These are phyloP conservation scores for Drosophila kambysellisi DNA, from an alignment of 2,888 invertebrate genomes.

Conservation along the genomic window DNA sequence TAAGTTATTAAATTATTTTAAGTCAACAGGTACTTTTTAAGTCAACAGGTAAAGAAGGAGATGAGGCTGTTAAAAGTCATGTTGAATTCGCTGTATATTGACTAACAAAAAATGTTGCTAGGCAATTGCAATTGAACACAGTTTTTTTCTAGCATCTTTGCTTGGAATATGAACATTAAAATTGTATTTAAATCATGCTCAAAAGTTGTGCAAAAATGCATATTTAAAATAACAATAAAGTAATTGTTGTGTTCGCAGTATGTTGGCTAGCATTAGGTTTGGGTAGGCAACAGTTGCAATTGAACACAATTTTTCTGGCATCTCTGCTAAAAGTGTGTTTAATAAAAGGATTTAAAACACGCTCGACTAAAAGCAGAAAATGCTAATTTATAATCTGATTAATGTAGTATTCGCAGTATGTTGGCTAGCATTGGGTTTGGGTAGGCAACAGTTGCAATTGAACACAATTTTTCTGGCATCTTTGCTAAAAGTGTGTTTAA, in stretches of 20 bases:
- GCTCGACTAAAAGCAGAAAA: conserved; percentile 9
- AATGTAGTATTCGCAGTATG: conserved; percentile 78
- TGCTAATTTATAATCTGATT: conserved; percentile 24
- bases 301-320: conserved; percentile 75
- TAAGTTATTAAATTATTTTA: neutral
- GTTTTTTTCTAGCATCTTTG: neutral
- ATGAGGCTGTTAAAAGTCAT: neutral
- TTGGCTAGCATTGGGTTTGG: conserved; percentile 73
- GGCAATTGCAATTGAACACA: neutral
- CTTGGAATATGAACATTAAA: neutral
- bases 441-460: conserved; percentile 83
- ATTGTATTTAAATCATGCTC: neutral
- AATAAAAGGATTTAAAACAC: neutral
- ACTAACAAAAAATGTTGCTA: neutral
- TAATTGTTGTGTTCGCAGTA: conserved; percentile 78
- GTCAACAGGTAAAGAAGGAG: neutral
- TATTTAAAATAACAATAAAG: neutral
- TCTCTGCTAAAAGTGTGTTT: conserved; percentile 9
- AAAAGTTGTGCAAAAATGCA: neutral
- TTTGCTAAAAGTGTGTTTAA: conserved; percentile 5
- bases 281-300: conserved; percentile 83
- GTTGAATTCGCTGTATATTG: neutral
- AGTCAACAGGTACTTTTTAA: neutral
- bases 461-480: conserved; percentile 73
- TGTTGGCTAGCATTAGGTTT: conserved; percentile 75